Base-by-base conservation (phyloP, 92 coral and sea anemone species). In the Umimayanthus chanpuru region DNA sequence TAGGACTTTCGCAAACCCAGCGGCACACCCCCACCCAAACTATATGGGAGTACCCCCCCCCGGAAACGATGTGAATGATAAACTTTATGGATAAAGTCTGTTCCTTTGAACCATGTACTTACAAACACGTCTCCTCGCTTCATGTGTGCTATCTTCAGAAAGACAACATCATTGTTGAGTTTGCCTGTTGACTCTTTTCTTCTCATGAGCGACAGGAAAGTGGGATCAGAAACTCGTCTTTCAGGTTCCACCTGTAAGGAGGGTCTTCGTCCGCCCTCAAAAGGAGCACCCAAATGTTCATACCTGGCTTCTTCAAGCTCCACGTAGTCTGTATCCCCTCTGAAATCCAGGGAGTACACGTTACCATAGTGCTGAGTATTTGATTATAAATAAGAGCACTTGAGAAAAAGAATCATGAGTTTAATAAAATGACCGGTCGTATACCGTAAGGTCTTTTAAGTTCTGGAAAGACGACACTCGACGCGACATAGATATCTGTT, bases 111-210 rank as follows among this genome's bases (percentile, higher is more conserved):
- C 18, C 21, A 21, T 16, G 5, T 67, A 97, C 99, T 97, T 86
- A 97, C 99, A 90, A 94, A 97, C 58, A 97, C 91, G 75, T 97
- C 99, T 86, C 99, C 99, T 47, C 85, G 73, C 82, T 95, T 92
- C 92, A 97, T 81, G 29, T 93, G 89, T 9, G 99, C 98, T 23
- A 97, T 92, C 85, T 92, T 92, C 18, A 97, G 77, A 84, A 92
- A 97, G 5, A 93, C 95, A 88, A 94, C 92, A 16, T 94, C 96
- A 44, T 89, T 94, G 78, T 97, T 93, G 29, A 97, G 85, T 29
- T 81, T 85, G 40, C 99, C 99, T 14, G 94, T 55, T 53, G 77
- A 80, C 16, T 91, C 40, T 53, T 94, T 90, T 44, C 56, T 84
- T 29, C 90, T 91, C 75, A 97, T 89, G 79, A 97, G 90, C 23